Conservation (phyloP, 2,888 invertebrate genomes). For the Meiosimyza decipiens region DNA sequence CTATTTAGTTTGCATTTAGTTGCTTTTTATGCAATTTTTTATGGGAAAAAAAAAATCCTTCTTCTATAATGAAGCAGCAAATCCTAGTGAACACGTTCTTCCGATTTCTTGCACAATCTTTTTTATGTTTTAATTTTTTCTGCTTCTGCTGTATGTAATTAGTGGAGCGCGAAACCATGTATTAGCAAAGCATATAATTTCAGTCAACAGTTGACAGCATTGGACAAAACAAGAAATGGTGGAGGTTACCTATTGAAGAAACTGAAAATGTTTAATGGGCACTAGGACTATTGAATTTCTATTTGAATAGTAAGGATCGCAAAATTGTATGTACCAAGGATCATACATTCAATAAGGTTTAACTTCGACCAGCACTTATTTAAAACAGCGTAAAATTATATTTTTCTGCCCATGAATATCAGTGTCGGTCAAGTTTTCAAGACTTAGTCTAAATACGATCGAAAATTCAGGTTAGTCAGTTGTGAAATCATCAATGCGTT, state of each 20-base stretch:
- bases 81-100: not conserved
- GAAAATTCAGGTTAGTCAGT: too few relatives aligned
- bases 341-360: too few relatives aligned
- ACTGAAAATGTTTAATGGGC: not conserved
- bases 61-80: constrained; percentile 5
- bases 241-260: not conserved
- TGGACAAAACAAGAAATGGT: not conserved
- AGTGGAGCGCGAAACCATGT: constrained; percentile 25
- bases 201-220: not conserved
- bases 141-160: not conserved
- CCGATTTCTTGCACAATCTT: not conserved
- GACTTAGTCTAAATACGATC: too few relatives aligned
- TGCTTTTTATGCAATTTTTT: not conserved
- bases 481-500: too few relatives aligned
- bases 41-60: not conserved
- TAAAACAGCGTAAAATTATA: too few relatives aligned
- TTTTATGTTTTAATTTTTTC: not conserved
- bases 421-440: too few relatives aligned
- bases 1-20: not conserved
- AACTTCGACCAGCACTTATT: too few relatives aligned
- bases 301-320: too few relatives aligned
- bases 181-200: constrained; percentile 28
- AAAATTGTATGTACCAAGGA: too few relatives aligned
- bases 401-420: too few relatives aligned
- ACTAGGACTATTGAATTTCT: not conserved